Conservation (phyloP, 2,797 vertebrate species). For the Peromyscus nudipes region DNA sequence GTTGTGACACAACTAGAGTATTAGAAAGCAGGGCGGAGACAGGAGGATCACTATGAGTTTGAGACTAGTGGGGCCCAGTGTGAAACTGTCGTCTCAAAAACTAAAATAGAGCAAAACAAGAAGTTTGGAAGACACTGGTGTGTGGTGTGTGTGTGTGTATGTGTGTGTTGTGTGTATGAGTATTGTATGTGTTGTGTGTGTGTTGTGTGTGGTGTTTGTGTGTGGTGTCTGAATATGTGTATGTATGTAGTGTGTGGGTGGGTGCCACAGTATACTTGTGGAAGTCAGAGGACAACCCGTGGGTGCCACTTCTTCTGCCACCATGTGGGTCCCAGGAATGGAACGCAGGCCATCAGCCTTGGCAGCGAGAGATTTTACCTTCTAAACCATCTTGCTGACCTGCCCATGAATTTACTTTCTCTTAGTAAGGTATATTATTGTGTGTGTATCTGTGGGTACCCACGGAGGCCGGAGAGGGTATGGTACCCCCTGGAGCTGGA, state of each 20-base stretch:
- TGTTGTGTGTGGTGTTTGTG: no score
- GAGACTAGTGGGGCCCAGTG: background rate
- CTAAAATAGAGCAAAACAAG: no score
- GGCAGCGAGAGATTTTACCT: background rate
- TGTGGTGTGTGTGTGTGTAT: no score
- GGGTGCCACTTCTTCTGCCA: rapidly evolving
- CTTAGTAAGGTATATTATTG: background rate
- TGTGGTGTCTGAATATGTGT: background rate
- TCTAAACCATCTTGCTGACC: background rate
- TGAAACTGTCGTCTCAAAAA: background rate
- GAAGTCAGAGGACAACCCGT: background rate
- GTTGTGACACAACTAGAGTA: background rate
- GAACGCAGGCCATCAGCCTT: background rate
- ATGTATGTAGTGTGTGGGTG: background rate
- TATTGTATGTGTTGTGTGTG: background rate
- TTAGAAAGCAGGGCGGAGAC: constrained; percentile 10
- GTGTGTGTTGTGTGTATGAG: background rate
- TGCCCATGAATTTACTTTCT: background rate
- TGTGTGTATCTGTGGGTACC: background rate
- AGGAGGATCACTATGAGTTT: background rate
- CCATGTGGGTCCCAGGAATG: background rate
- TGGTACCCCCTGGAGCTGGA: background rate
- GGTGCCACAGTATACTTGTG: background rate
- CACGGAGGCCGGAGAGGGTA: background rate
- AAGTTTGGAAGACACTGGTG: no score